Percentiles rank a stretch among this genome's conserved stretches.
These are phyloP conservation scores for Cyclophora punctaria DNA, from an alignment of 2,888 invertebrate species.

Conservation along the genomic window DNA sequence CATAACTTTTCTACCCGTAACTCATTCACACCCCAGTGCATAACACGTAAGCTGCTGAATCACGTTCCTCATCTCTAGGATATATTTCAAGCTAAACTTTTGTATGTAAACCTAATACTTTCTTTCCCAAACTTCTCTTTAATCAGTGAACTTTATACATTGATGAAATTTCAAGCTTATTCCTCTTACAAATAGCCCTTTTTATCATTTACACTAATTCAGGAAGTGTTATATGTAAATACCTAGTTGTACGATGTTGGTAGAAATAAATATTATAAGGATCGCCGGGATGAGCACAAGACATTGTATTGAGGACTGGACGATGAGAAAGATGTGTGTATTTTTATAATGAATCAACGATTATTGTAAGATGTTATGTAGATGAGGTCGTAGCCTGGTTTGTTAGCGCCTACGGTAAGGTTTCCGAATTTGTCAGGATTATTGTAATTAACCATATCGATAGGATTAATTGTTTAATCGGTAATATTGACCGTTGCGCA, in stretches of 20 bases:
- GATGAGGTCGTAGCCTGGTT: slow-evolving; percentile 18
- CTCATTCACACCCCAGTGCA: no score
- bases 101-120: background rate
- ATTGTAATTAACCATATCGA: slow-evolving; percentile 65
- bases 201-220: slow-evolving; percentile 40
- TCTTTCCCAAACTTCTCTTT: background rate
- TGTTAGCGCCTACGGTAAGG: slow-evolving; percentile 29
- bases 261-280: slow-evolving; percentile 53
- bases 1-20: slow-evolving; percentile 11
- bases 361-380: slow-evolving; percentile 64
- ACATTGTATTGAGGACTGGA: slow-evolving; percentile 32
- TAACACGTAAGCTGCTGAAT: no score
- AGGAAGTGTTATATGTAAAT: slow-evolving; percentile 69
- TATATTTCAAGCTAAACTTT: no score
- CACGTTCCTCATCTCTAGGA: no score
- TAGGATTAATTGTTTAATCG: slow-evolving; percentile 35
- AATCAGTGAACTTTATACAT: slow-evolving; percentile 43
- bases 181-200: slow-evolving; percentile 35
- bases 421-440: slow-evolving; percentile 54
- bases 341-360: slow-evolving; percentile 64
- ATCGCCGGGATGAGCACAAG: slow-evolving; percentile 53
- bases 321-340: slow-evolving; percentile 43
- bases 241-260: slow-evolving; percentile 50
- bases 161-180: slow-evolving; percentile 71
- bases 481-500: slow-evolving; percentile 59